Evolutionary conservation across 1,140 invertebrate species (phyloP).

Genomic region (Pachypeltis micranthus): DNA sequence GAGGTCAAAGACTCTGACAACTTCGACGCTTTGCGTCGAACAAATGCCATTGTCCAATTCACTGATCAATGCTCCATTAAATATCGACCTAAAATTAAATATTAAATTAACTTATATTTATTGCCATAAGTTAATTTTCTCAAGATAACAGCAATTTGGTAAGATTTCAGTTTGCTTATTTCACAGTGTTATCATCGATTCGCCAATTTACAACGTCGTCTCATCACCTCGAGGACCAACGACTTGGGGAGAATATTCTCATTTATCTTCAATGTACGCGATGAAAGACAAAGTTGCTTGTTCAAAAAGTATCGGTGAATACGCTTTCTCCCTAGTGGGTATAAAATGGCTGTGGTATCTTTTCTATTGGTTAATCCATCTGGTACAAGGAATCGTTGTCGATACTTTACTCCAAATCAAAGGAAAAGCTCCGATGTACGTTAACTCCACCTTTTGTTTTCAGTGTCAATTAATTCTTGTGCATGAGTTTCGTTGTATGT

Average conservation of each 20-base stretch:
- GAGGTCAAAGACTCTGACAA: too few relatives aligned
- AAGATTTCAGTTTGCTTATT: too few relatives aligned
- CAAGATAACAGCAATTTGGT: too few relatives aligned
- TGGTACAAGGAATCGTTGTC: constrained; percentile 50
- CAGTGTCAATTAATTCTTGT: constrained; percentile 4
- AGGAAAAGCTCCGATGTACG: constrained; percentile 45
- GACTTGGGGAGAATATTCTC: constrained; percentile 49
- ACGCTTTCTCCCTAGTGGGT: constrained; percentile 40
- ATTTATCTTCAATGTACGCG: constrained; percentile 38
- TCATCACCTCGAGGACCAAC: constrained; percentile 52
- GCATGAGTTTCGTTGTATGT: constrained; percentile 9
- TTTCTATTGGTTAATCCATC: constrained; percentile 43
- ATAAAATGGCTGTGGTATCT: constrained; percentile 41
- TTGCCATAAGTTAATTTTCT: too few relatives aligned
- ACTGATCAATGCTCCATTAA: too few relatives aligned
- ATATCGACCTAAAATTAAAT: too few relatives aligned
- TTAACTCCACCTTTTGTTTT: background rate
- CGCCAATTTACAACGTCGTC: constrained; percentile 33
- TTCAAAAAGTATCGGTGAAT: constrained; percentile 41
- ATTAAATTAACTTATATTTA: too few relatives aligned
- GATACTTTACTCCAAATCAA: constrained; percentile 45
- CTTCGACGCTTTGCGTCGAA: too few relatives aligned
- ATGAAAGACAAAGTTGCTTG: constrained; percentile 38
- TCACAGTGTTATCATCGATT: background rate
- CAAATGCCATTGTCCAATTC: too few relatives aligned